Percentiles rank a stretch among this genome's conserved stretches.
Conservation (phyloP, 2,797 vertebrate species). For the Hybognathus amarus region DNA sequence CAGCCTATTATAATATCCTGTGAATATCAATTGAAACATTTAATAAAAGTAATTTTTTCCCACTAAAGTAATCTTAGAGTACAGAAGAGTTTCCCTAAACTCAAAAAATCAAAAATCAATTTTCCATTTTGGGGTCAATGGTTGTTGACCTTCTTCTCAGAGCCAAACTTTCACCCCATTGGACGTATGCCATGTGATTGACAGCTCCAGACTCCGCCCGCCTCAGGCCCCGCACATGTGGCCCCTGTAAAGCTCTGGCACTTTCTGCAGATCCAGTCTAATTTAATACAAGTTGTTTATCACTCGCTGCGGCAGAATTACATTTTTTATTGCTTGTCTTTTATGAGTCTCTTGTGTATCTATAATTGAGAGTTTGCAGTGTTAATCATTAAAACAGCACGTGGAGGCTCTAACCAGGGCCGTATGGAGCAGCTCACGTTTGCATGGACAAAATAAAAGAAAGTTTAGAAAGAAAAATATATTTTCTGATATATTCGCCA, state of each 20-base stretch:
- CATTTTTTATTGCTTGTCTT: slow-evolving; percentile 56
- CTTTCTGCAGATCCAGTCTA: slow-evolving; percentile 33
- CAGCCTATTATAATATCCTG: neutral
- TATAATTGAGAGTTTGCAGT: slow-evolving; percentile 49
- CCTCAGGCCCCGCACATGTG: slow-evolving; percentile 16
- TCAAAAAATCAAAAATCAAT: neutral
- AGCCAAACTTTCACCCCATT: neutral
- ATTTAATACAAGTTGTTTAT: slow-evolving; percentile 61
- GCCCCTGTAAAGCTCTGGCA: slow-evolving; percentile 43
- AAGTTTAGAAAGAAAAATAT: too few relatives aligned
- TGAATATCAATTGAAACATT: neutral
- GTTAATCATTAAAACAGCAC: slow-evolving; percentile 55
- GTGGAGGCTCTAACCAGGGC: slow-evolving; percentile 38
- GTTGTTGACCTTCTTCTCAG: neutral
- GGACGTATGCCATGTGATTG: neutral
- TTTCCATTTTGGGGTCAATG: neutral
- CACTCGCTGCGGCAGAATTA: slow-evolving; percentile 35
- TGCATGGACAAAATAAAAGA: slow-evolving; percentile 19
- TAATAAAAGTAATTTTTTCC: too few relatives aligned
- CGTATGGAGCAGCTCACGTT: slow-evolving; percentile 43
- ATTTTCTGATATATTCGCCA: neutral
- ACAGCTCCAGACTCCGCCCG: neutral
- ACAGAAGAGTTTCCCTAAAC: neutral
- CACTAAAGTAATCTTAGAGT: neutral
- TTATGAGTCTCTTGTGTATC: slow-evolving; percentile 56